A percentile compares a stretch with the other conserved stretches of the same genome.
Conservation (phyloP, 2,888 invertebrate genomes). For the Alitta virens region DNA sequence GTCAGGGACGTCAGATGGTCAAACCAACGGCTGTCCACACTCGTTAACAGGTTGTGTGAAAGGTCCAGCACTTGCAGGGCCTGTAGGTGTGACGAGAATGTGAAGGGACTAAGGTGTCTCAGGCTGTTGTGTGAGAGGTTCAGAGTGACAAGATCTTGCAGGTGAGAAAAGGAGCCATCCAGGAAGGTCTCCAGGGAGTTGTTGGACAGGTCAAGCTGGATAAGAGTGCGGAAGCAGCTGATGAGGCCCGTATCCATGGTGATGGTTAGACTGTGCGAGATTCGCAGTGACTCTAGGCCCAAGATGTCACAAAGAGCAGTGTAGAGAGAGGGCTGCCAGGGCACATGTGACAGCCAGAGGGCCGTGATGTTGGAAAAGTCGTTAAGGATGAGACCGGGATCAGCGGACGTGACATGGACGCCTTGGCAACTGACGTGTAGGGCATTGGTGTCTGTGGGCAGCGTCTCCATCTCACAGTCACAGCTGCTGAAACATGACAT, state of each 20-base stretch:
- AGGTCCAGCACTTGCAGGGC: neutral
- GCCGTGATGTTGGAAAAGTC: conserved; percentile 12
- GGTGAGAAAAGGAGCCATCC: too few relatives aligned
- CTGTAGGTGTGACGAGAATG: neutral
- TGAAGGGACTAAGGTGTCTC: neutral
- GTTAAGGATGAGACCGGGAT: neutral
- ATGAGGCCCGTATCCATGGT: too few relatives aligned
- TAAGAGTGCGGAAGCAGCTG: too few relatives aligned
- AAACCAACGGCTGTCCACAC: too few relatives aligned
- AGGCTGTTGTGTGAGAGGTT: conserved; percentile 9
- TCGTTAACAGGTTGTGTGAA: neutral
- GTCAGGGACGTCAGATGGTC: neutral
- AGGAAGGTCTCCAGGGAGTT: too few relatives aligned
- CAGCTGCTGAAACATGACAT: neutral
- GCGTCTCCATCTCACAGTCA: neutral
- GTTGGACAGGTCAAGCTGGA: too few relatives aligned
- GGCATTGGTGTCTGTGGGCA: neutral
- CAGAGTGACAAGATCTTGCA: neutral
- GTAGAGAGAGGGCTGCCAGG: neutral
- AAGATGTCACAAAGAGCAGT: neutral
- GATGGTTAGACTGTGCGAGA: too few relatives aligned
- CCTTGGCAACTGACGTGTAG: neutral
- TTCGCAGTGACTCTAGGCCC: too few relatives aligned
- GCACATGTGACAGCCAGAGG: conserved; percentile 5
- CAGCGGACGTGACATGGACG: too few relatives aligned